Base-by-base conservation (phyloP, 1,140 invertebrate genomes). In the Calosoma granatense region DNA sequence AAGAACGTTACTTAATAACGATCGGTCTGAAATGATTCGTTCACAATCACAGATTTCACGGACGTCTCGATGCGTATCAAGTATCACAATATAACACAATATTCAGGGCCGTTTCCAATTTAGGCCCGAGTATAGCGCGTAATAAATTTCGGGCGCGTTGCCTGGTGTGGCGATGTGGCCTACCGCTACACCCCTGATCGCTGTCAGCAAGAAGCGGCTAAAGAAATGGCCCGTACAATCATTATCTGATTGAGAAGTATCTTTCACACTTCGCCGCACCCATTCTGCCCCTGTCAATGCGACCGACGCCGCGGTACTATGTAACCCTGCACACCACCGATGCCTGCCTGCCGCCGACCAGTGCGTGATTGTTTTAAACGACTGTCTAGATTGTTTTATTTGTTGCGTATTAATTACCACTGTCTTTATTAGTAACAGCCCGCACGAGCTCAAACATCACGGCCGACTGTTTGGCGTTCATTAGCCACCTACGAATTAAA, bases 191-290 rank as follows among this genome's bases (percentile, higher is more conserved):
- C n/a, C 26, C 17, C 41, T 47, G 41, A 47, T 47, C 41, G 17
- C 41, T 47, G 41, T 23, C 43, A 51, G 22, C 39, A 14, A 39
- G 36, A 57, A 55, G 60, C 59, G 61, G 56, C 58, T 59, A 63
- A 67, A 65, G 63, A 65, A 66, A 64, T 63, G 61, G 61, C 61
- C 63, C 64, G 65, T 59, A 64, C 61, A 57, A 58, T 53, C 60
- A 66, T 66, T 67, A 67, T 67, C 66, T 63, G 66, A 68, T 68
- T 61, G 65, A 65, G 61, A 64, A 67, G 64, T 68, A 68, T 68
- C 65, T 67, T n/a, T 68, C 60, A 65, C 67, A 62, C 58, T 63
- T 61, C 61, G 64, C 55, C 62, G 65, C 58, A 22, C 60, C 67
- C 60, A 63, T 68, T 68, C 63, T 67, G 60, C 62, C 63, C 59